Evolutionary conservation across 2,797 vertebrate species (phyloP), one percentile per base, ranked within the genome.

Genomic region (Takifugu rubripes): DNA sequence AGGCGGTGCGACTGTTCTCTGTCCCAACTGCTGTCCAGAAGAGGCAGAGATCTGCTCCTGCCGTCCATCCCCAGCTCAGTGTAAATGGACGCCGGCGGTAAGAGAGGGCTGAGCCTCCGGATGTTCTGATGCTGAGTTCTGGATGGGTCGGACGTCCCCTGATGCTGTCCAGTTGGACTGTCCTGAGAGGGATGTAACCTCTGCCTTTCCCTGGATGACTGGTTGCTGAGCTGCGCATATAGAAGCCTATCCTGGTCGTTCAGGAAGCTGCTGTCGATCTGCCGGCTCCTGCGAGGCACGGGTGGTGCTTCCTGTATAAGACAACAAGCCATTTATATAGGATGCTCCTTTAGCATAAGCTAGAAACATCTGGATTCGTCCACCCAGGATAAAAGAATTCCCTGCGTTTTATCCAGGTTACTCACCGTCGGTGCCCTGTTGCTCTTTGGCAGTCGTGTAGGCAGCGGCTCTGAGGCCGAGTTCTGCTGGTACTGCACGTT

Each of bases 161-260:
- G 29, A 25, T 60, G 31, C 33, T 60, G 45, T 36, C 31, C 56
- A 0, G 42, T 17, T 27, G 25, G 62, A 57, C 8, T 60, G 33
- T 82, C 57, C 42, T 66, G 74, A 56, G 14, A 21, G 40, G 26
- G 17, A 10, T 60, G 62, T 5, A n/a, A 25, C 56, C 54, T 57
- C 0, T 46, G 46, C 31, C 11, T 56, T 21, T 74, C 26, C 10
- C 49, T 70, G 24, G 61, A 45, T 26, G 67, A 75, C 26, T 78
- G 60, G 58, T 90, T 89, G 64, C 78, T 87, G 42, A 92, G 68
- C 6, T 84, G 78, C 16, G 92, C 80, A 1, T 94, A 95, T 11
- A 90, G 21, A 21, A 79, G 58, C 0, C 48, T 56, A 3, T 29
- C 68, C 6, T 79, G 71, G 21, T 77, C 60, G 14, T 64, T 74